These are phyloP conservation scores for Hemicrepidius hirtus DNA, from an alignment of 2,888 invertebrate genomes.

Conservation along the genomic window DNA sequence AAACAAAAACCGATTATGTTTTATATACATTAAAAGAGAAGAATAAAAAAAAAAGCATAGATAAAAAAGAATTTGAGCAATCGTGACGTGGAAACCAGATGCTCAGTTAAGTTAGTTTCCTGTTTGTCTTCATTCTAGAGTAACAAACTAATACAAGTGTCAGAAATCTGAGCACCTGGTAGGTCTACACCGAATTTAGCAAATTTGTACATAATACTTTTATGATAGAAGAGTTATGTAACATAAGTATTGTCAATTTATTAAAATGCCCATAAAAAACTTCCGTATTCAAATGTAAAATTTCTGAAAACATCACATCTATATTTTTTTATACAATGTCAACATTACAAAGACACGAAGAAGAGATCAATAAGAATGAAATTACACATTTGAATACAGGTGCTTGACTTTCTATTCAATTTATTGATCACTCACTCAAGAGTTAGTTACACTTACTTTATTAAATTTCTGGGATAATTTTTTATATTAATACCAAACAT, in stretches of 20 bases:
- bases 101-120: constrained; percentile 62
- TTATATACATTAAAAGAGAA: constrained; percentile 40
- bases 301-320: constrained; percentile 38
- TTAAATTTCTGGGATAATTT: not conserved
- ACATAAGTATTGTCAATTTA: constrained; percentile 51
- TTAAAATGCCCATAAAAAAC: constrained; percentile 44
- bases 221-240: constrained; percentile 47
- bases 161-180: constrained; percentile 58
- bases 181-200: constrained; percentile 55
- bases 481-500: not conserved
- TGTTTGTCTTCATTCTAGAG: constrained; percentile 50
- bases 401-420: constrained; percentile 52
- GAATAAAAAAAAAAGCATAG: constrained; percentile 8
- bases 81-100: constrained; percentile 56
- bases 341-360: constrained; percentile 42
- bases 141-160: constrained; percentile 45
- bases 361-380: constrained; percentile 42
- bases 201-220: constrained; percentile 49
- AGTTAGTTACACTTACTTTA: constrained; percentile 14
- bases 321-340: constrained; percentile 41
- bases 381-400: constrained; percentile 54
- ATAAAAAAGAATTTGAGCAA: constrained; percentile 47
- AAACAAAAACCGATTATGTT: constrained; percentile 43
- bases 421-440: constrained; percentile 46
- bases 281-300: constrained; percentile 44